Conservation (phyloP, 2,113 vertebrate genomes). For the Esox niger region DNA sequence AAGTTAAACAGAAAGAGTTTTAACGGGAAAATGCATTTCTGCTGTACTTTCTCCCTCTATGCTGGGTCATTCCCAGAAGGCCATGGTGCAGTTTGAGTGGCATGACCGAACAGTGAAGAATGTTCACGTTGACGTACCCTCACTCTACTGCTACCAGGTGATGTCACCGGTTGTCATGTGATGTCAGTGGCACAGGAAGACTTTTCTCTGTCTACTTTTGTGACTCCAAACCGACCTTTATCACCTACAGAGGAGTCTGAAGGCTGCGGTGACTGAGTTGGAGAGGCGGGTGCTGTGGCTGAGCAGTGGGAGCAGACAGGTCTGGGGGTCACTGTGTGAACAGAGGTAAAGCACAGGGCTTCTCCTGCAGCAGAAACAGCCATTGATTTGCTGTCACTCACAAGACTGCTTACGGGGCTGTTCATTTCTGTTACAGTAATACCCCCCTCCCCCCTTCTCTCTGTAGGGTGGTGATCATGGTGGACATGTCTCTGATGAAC, state of each 20-base stretch:
- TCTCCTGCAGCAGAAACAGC: neutral
- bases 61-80: slow-evolving; percentile 60
- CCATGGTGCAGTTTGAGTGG: slow-evolving; percentile 80
- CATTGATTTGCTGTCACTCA: too few species aligned
- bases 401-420: neutral
- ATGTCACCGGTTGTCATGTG: neutral
- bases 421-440: neutral
- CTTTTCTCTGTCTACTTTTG: neutral
- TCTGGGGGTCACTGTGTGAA: slow-evolving; percentile 82
- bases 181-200: neutral
- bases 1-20: slow-evolving; percentile 2
- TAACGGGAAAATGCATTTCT: neutral
- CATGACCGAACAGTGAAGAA: slow-evolving; percentile 80
- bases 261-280: slow-evolving; percentile 56
- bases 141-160: slow-evolving; percentile 76
- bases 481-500: slow-evolving; percentile 74
- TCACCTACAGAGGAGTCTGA: slow-evolving; percentile 67
- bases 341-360: slow-evolving; percentile 71
- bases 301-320: slow-evolving; percentile 69
- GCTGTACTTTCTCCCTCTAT: neutral
- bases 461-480: slow-evolving; percentile 75
- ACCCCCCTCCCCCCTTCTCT: neutral
- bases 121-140: slow-evolving; percentile 64
- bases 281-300: slow-evolving; percentile 76
- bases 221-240: neutral